Evolutionary conservation across 1,140 invertebrate genomes (phyloP).

Genomic region (Piezodorus guildinii): DNA sequence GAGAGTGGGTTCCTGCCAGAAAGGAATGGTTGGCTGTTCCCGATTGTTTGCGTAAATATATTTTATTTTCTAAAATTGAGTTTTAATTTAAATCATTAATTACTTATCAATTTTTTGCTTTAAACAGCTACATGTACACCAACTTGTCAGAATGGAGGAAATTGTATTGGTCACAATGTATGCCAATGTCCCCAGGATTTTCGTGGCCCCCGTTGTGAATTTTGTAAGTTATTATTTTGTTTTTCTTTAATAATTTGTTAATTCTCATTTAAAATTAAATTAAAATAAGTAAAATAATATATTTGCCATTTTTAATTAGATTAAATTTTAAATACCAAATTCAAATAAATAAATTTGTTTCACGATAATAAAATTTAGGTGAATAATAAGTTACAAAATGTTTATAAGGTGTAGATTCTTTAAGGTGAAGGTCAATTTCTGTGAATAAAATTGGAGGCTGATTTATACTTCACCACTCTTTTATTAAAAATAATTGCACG

Average conservation of each 20-base stretch:
- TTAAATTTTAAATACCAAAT: no score
- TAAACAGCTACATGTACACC: constrained; percentile 54
- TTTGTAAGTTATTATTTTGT: constrained; percentile 43
- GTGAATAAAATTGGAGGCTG: no score
- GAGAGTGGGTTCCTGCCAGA: constrained; percentile 48
- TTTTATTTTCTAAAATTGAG: neutral
- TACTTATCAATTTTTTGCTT: constrained; percentile 25
- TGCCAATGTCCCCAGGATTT: constrained; percentile 64
- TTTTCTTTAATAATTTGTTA: neutral
- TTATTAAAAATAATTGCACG: no score
- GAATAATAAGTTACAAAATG: no score
- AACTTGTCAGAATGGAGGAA: constrained; percentile 60
- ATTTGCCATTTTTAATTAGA: no score
- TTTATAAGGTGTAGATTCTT: neutral
- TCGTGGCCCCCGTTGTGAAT: constrained; percentile 62
- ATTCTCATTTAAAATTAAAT: neutral
- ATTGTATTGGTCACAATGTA: constrained; percentile 56
- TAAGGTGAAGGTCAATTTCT: no score
- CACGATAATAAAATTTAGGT: no score
- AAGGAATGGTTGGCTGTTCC: constrained; percentile 45
- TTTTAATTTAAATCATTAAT: constrained; percentile 16
- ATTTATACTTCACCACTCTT: no score
- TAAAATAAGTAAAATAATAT: neutral
- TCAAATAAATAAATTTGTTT: no score
- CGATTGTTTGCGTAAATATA: constrained; percentile 47